Evolutionary conservation across 2,113 vertebrate genomes (phyloP).

Genomic region (Zosterops japonicus): DNA sequence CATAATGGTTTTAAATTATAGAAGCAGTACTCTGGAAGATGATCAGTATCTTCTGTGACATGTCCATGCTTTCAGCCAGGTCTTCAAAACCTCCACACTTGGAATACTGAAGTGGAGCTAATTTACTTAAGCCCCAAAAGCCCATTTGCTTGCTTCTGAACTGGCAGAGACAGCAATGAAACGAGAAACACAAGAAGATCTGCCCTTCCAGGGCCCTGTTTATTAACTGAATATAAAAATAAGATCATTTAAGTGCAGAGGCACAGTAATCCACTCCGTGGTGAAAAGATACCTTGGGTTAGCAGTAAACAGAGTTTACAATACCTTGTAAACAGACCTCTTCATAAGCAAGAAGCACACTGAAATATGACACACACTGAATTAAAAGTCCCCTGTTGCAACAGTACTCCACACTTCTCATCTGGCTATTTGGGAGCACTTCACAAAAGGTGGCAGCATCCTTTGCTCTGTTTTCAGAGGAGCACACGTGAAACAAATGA

Average conservation of each 20-base stretch:
- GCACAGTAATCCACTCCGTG: neutral
- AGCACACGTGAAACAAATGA: neutral
- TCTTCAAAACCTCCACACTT: neutral
- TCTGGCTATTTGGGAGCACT: neutral
- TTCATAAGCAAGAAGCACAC: conserved; percentile 30
- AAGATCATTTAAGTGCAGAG: conserved; percentile 63
- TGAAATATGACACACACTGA: neutral
- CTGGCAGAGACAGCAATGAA: neutral
- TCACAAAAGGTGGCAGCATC: neutral
- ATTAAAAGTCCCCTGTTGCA: neutral
- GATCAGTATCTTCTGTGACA: neutral
- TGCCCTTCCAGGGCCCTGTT: conserved; percentile 10
- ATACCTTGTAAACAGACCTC: conserved; percentile 25
- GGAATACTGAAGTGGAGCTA: neutral
- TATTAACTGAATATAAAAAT: conserved; percentile 73
- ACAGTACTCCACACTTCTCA: neutral
- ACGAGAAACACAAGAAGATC: neutral
- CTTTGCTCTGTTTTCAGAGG: neutral
- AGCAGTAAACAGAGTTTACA: conserved; percentile 40
- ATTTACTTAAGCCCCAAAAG: neutral
- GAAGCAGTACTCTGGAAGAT: neutral
- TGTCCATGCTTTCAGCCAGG: neutral
- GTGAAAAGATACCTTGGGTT: conserved; percentile 18
- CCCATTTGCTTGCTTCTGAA: neutral
- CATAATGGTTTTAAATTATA: neutral